Evolutionary conservation across 2,797 vertebrate species (phyloP).

Genomic region (Lagodon rhomboides): DNA sequence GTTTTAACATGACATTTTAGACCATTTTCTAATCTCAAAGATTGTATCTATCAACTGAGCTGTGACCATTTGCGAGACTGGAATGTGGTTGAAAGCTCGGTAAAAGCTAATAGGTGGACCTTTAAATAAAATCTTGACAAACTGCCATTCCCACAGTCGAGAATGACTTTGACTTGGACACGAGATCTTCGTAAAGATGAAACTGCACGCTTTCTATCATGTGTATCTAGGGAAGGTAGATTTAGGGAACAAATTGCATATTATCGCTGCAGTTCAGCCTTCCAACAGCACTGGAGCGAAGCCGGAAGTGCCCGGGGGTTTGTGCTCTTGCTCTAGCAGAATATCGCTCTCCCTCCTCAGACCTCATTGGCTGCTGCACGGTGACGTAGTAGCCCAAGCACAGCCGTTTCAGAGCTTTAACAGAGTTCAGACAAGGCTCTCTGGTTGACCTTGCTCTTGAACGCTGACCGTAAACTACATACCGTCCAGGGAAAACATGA

Average conservation of each 20-base stretch:
- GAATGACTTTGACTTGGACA: background rate
- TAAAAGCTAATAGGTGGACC: background rate
- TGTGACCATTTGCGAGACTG: background rate
- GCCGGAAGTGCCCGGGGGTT: constrained; percentile 23
- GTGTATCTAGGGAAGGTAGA: no score
- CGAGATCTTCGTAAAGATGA: fast-evolving
- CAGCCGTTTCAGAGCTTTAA: background rate
- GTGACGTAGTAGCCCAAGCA: constrained; percentile 48
- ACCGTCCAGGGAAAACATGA: constrained; percentile 37
- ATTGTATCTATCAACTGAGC: background rate
- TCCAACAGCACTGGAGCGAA: constrained; percentile 3
- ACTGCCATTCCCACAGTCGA: no score
- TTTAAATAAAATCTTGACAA: background rate
- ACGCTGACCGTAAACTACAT: background rate
- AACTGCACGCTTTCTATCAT: background rate
- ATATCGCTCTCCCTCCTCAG: background rate
- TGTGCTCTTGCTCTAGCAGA: background rate
- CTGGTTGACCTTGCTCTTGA: constrained; percentile 74
- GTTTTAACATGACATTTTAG: background rate
- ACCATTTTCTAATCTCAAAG: background rate
- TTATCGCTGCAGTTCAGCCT: no score
- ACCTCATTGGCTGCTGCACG: constrained; percentile 58
- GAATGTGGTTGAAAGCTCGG: background rate
- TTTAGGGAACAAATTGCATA: no score
- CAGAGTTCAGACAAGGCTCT: constrained; percentile 37